These are phyloP conservation scores for Physeter macrocephalus DNA, from an alignment of 2,113 vertebrate genomes.

Conservation along the genomic window DNA sequence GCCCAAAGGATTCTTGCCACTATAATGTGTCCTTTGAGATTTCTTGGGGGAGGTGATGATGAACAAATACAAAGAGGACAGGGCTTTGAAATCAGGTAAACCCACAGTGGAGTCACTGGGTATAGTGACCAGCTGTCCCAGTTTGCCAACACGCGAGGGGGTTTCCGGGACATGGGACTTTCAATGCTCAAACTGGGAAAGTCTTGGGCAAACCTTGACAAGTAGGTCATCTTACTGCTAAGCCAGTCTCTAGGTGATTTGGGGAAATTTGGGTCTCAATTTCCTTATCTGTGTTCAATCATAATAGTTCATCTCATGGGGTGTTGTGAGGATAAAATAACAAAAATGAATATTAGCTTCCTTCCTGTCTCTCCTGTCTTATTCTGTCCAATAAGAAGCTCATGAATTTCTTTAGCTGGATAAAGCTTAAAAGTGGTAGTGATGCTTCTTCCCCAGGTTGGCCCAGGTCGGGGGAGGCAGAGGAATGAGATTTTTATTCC, in stretches of 20 bases:
- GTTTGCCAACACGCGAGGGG: too few relatives aligned
- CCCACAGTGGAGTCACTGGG: background rate
- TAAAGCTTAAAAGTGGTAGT: background rate
- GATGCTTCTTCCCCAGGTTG: background rate
- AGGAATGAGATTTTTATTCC: background rate
- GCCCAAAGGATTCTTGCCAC: background rate
- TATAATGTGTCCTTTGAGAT: background rate
- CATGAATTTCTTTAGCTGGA: background rate
- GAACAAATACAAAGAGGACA: background rate
- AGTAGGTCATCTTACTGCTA: background rate
- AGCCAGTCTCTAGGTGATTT: background rate
- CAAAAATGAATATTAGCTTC: background rate
- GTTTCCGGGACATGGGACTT: background rate
- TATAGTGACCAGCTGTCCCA: background rate
- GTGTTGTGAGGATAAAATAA: background rate
- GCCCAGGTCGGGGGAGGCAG: background rate
- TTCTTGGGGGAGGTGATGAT: background rate
- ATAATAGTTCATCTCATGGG: background rate
- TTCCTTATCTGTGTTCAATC: background rate
- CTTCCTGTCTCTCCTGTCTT: background rate
- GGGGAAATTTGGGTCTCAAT: background rate
- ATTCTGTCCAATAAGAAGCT: background rate
- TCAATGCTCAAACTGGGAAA: background rate
- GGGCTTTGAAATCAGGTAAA: background rate
- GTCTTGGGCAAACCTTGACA: background rate